Base-by-base conservation (phyloP, 1,140 invertebrate species). In the Gonatopus flavifemur region DNA sequence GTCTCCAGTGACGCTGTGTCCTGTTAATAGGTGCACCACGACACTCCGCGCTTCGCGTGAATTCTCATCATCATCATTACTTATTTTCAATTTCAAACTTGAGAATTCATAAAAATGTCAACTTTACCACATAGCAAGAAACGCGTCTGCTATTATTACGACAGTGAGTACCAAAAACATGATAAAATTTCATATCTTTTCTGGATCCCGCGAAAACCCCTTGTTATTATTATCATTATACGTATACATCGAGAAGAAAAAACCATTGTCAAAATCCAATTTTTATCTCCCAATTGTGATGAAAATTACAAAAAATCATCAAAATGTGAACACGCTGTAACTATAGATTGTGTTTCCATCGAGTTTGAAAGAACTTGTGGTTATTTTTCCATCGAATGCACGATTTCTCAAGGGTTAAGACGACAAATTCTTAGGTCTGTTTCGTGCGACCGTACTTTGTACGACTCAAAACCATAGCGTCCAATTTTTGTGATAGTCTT, bases 121-220 rank as follows among this genome's bases (percentile, higher is more conserved):
- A 86, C 87, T 70, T 83, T 88, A 78, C 85, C 88, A 9, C 91
- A 94, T 61, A 91, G 86, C 64, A 93, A 92, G 69, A 95, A 96
- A 76, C 85, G 91, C 73, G 94, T 98, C 47, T 97, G 95, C 77
- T 98, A 98, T 80, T 98, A 98, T 78, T 98, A 98, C 70, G 96
- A 98, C 75, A 96, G 95, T 98, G 84, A 94, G 93, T 93, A 78
- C 31, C n/a, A 41, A 52, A 57, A 49, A 24, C 30, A 52, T 18
- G 6, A 51, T 28, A 52, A 41, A 13, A 47, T 53, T 53, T 49
- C 10, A 20, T 25, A 22, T 1, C 37, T 38, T 42, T 37, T 45
- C 6, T 8, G 7, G 38, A 53, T 53, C 44, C 52, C 57, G 55
- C 46, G 50, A 63, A 64, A 67, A 66, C 18, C 30, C 21, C n/a